These are phyloP conservation scores for Amazona vittata DNA, from an alignment of 2,113 vertebrate genomes.

Conservation along the genomic window DNA sequence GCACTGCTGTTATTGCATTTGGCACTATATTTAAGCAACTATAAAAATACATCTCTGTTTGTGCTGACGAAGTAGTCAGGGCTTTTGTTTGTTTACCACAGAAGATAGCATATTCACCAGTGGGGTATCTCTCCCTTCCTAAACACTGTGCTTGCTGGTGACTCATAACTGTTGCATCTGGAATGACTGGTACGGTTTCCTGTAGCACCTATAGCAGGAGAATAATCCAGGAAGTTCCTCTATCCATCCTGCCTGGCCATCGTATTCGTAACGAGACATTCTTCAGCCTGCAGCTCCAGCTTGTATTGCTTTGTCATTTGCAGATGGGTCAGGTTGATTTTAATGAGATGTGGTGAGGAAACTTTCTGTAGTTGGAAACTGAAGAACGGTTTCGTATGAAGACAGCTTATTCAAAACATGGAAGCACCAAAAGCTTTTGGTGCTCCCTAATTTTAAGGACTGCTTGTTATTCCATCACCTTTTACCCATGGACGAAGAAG, in stretches of 20 bases:
- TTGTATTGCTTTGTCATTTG: background rate
- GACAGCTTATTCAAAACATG: background rate
- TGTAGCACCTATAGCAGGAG: background rate
- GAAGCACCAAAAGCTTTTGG: background rate
- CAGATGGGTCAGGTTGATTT: background rate
- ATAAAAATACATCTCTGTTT: background rate
- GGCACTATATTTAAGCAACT: background rate
- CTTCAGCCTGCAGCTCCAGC: background rate
- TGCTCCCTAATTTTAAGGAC: background rate
- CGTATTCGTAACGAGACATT: background rate
- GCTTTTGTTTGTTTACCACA: background rate
- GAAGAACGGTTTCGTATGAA: background rate
- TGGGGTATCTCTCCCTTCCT: background rate
- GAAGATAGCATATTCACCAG: background rate
- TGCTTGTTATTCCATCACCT: rapidly evolving
- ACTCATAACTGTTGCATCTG: background rate
- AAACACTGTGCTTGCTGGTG: background rate
- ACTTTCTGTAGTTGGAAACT: background rate
- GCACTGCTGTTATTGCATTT: background rate
- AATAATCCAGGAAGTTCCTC: background rate
- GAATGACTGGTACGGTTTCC: slow-evolving; percentile 19
- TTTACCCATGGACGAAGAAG: rapidly evolving
- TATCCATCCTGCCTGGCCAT: background rate
- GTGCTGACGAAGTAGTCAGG: background rate
- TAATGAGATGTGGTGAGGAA: background rate